Percentiles rank a stretch among this genome's conserved stretches.
These are phyloP conservation scores for Neoseiulus cucumeris DNA, from an alignment of 1,140 invertebrate genomes.

Conservation along the genomic window DNA sequence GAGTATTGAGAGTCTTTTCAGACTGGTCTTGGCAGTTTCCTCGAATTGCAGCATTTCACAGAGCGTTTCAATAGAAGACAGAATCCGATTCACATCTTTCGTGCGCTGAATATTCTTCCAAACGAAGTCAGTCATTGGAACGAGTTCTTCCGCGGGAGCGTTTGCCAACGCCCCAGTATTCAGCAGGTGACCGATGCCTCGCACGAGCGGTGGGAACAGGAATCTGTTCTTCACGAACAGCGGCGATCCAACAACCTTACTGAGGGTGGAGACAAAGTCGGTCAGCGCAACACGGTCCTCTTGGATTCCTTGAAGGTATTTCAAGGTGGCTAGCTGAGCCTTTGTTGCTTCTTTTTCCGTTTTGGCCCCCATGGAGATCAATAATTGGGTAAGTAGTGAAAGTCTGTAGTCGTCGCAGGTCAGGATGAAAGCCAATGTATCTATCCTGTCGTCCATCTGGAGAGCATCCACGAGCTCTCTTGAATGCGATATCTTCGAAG, in stretches of 20 bases:
- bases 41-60: conserved; percentile 10
- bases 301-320: conserved; percentile 1
- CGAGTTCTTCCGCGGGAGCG: background rate
- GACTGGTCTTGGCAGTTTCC: background rate
- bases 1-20: background rate
- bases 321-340: conserved; percentile 1
- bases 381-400: background rate
- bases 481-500: background rate
- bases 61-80: background rate
- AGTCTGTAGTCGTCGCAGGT: background rate
- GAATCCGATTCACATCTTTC: background rate
- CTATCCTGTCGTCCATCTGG: background rate
- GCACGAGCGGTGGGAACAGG: background rate
- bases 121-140: background rate
- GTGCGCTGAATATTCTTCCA: conserved; percentile 1
- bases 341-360: background rate
- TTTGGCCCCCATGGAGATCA: background rate
- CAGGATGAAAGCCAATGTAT: background rate
- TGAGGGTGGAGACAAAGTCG: background rate
- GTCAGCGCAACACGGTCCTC: background rate
- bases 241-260: background rate
- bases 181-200: background rate
- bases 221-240: background rate
- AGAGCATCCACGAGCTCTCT: background rate
- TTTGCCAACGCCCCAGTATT: background rate